Percentiles rank a stretch among this genome's conserved stretches.
These are phyloP conservation scores for Tineola bisselliella DNA, from an alignment of 2,888 invertebrate genomes.

Conservation along the genomic window DNA sequence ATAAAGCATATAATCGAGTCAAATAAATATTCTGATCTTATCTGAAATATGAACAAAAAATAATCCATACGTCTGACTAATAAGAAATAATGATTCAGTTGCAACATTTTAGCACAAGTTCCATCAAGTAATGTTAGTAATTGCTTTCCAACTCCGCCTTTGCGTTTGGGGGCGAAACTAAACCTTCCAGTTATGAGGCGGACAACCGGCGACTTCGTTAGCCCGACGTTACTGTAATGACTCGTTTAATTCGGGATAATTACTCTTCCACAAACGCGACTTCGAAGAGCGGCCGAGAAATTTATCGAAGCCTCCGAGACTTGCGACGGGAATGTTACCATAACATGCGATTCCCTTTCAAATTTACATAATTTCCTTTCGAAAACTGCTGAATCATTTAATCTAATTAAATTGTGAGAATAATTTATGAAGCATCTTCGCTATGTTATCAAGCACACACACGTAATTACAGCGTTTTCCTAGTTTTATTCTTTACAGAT, in stretches of 20 bases:
- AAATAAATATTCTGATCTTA: background rate
- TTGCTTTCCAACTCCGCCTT: slow-evolving; percentile 4
- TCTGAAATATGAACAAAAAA: background rate
- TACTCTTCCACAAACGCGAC: slow-evolving; percentile 32
- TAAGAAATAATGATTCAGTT: background rate
- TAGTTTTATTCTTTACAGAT: background rate
- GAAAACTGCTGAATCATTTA: slow-evolving; percentile 7
- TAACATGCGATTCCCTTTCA: slow-evolving; percentile 10
- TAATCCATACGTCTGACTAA: background rate
- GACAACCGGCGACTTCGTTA: slow-evolving; percentile 1
- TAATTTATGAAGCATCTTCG: background rate
- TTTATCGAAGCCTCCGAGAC: slow-evolving; percentile 38
- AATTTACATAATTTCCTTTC: slow-evolving; percentile 1
- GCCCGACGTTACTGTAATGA: slow-evolving; percentile 35
- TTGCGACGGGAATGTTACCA: slow-evolving; percentile 22
- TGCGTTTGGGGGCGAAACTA: slow-evolving; percentile 40
- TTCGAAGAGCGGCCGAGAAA: slow-evolving; percentile 39
- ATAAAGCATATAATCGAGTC: background rate
- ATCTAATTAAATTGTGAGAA: background rate
- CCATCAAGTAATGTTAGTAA: slow-evolving; percentile 9
- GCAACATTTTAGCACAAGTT: slow-evolving; percentile 3
- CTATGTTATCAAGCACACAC: background rate
- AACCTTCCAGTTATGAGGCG: slow-evolving; percentile 50
- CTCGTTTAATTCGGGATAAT: slow-evolving; percentile 61
- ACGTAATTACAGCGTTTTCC: background rate